Percentiles rank a stretch among this genome's conserved stretches.
These are phyloP conservation scores for Channa maculata DNA, from an alignment of 2,113 vertebrate species.

Conservation along the genomic window DNA sequence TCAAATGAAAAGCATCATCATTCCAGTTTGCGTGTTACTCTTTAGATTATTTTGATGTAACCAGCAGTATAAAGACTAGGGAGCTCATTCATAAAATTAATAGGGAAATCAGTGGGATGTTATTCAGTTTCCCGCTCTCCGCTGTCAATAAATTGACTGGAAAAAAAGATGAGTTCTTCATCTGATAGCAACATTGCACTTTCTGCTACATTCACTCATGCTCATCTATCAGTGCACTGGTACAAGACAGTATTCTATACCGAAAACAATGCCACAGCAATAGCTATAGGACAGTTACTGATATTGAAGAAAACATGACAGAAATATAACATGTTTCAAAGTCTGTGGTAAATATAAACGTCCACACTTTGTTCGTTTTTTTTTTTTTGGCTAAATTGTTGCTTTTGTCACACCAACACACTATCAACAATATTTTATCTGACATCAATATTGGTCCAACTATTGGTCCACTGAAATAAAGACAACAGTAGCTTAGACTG, in stretches of 20 bases:
- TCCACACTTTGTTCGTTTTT: constrained; percentile 3
- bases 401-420: constrained; percentile 16
- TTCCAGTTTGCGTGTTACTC: neutral
- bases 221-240: constrained; percentile 44
- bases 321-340: constrained; percentile 46
- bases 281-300: constrained; percentile 37
- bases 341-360: constrained; percentile 21
- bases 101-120: constrained; percentile 2
- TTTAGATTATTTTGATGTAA: constrained; percentile 1
- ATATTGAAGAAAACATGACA: constrained; percentile 61
- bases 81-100: neutral
- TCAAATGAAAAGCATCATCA: constrained; percentile 39
- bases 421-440: constrained; percentile 28
- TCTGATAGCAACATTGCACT: constrained; percentile 37
- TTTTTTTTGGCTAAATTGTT: constrained; percentile 16
- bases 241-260: constrained; percentile 43
- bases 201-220: constrained; percentile 60
- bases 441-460: constrained; percentile 60
- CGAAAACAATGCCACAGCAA: constrained; percentile 46
- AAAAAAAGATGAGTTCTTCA: constrained; percentile 24
- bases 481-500: constrained; percentile 43
- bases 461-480: constrained; percentile 42
- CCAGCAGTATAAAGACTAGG: neutral
- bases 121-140: neutral
- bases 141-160: constrained; percentile 1